Percentiles rank a stretch among this genome's conserved stretches.
phyloP scores from a whole-genome alignment of 35 echinoderm and acorn worm species.

The Lytechinus pictus region DNA sequence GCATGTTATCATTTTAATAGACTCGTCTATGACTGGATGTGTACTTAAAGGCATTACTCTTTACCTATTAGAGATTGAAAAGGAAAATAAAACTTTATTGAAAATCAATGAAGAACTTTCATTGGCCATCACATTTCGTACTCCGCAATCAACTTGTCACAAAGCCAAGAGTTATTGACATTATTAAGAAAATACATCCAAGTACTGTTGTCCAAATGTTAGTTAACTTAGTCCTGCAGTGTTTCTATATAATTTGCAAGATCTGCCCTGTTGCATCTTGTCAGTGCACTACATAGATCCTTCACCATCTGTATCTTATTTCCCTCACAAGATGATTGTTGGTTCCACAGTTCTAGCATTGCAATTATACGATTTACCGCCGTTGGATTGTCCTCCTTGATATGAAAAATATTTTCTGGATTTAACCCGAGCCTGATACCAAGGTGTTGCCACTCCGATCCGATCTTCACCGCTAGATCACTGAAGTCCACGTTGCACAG shows the following conservation, averaged over 20 bases:
- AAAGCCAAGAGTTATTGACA: too few relatives aligned
- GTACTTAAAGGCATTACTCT: too few relatives aligned
- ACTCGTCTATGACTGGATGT: too few relatives aligned
- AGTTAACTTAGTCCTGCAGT: too few relatives aligned
- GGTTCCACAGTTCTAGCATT: background rate
- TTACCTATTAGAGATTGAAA: too few relatives aligned
- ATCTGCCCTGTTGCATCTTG: background rate
- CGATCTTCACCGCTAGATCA: constrained; percentile 7
- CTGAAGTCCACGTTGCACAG: constrained; percentile 11
- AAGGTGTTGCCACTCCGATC: background rate
- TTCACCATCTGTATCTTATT: background rate
- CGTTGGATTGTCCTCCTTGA: background rate
- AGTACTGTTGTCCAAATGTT: too few relatives aligned
- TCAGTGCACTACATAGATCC: background rate
- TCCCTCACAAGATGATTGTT: background rate
- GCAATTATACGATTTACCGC: background rate
- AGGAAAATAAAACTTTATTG: too few relatives aligned
- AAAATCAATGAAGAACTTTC: too few relatives aligned
- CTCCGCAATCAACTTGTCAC: too few relatives aligned
- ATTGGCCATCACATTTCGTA: too few relatives aligned
- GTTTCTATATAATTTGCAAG: background rate
- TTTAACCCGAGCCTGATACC: background rate
- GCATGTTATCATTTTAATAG: too few relatives aligned
- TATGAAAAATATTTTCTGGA: background rate
- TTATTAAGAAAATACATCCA: too few relatives aligned